phyloP scores from a whole-genome alignment of 1,140 invertebrate genomes.

The Thereuonema tuberculata region DNA sequence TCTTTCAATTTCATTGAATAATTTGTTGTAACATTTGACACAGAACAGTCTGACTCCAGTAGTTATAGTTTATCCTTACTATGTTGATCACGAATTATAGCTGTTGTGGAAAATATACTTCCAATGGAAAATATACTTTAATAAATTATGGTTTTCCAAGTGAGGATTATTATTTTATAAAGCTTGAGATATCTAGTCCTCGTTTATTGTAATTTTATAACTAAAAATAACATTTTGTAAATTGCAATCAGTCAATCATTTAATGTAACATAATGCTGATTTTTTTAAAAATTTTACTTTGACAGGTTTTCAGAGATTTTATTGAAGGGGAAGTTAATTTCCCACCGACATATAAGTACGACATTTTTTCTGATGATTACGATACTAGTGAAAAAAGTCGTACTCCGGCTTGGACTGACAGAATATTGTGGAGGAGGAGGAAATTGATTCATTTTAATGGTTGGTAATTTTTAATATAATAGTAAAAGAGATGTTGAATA shows the following conservation, averaged over 20 bases:
- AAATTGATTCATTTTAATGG: too few species aligned
- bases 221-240: too few species aligned
- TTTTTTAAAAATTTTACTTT: neutral
- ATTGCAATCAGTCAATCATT: too few species aligned
- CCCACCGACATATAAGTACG: slow-evolving; percentile 97
- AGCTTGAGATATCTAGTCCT: neutral
- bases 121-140: neutral
- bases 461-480: too few species aligned
- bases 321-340: slow-evolving; percentile 85
- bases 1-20: too few species aligned
- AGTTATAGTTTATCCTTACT: too few species aligned
- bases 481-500: too few species aligned
- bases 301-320: slow-evolving; percentile 83
- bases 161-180: neutral
- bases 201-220: neutral
- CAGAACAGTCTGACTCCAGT: too few species aligned
- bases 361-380: slow-evolving; percentile 96
- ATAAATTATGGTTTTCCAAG: neutral
- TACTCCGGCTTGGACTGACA: slow-evolving; percentile 95
- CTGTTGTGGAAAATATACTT: neutral
- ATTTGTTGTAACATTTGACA: too few species aligned
- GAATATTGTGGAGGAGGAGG: slow-evolving; percentile 76
- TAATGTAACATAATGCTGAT: neutral
- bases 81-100: too few species aligned
- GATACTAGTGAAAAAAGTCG: slow-evolving; percentile 97